Evolutionary conservation across 1,140 invertebrate genomes (phyloP).

Genomic region (Cotesia glomerata): DNA sequence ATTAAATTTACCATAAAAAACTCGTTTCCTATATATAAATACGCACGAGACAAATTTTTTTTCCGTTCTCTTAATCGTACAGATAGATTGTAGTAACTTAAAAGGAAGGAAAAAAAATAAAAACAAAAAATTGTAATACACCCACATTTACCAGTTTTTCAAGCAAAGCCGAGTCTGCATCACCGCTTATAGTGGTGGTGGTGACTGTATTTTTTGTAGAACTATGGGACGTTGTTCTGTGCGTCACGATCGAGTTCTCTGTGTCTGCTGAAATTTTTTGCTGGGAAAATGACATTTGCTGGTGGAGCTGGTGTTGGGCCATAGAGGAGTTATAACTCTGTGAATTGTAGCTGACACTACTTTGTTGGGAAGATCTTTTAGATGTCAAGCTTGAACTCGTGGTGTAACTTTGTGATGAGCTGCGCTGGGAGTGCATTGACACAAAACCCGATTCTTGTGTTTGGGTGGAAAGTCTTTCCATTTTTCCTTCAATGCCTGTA

Average conservation of each 20-base stretch:
- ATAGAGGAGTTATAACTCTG: slow-evolving; percentile 55
- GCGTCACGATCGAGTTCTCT: slow-evolving; percentile 52
- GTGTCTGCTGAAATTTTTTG: slow-evolving; percentile 54
- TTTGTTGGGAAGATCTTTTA: slow-evolving; percentile 67
- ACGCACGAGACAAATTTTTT: neutral
- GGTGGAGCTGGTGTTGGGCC: slow-evolving; percentile 22
- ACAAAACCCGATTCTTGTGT: slow-evolving; percentile 73
- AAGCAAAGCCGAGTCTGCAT: slow-evolving; percentile 46
- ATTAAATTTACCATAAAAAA: too few relatives aligned
- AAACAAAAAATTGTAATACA: slow-evolving; percentile 29
- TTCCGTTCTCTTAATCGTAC: neutral
- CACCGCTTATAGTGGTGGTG: slow-evolving; percentile 46
- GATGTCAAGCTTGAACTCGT: slow-evolving; percentile 63
- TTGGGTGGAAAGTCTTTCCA: slow-evolving; percentile 61
- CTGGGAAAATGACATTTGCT: slow-evolving; percentile 57
- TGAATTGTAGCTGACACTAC: slow-evolving; percentile 59
- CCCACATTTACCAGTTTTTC: slow-evolving; percentile 59
- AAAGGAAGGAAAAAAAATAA: slow-evolving; percentile 17
- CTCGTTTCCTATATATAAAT: too few relatives aligned
- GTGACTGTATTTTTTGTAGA: slow-evolving; percentile 51
- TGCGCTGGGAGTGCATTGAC: slow-evolving; percentile 72
- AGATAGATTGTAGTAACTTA: too few relatives aligned
- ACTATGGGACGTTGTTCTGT: slow-evolving; percentile 48
- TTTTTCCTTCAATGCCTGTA: slow-evolving; percentile 58
- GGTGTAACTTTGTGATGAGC: slow-evolving; percentile 68